A percentile compares a stretch with the other conserved stretches of the same genome.
phyloP scores from a whole-genome alignment of 2,113 vertebrate species.

The Neogale vison region DNA sequence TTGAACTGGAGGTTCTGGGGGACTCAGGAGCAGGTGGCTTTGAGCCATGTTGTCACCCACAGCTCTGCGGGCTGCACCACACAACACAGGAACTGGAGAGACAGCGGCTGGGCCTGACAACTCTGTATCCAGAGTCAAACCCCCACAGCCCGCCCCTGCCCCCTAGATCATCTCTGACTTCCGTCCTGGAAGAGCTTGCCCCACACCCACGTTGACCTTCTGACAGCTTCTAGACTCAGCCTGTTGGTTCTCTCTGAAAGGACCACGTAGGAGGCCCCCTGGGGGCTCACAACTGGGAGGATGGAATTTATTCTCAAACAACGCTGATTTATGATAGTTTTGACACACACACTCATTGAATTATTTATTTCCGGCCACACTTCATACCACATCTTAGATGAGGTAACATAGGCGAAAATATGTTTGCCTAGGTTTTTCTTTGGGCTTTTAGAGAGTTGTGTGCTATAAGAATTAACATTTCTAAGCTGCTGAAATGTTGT shows the following conservation, averaged over 20 bases:
- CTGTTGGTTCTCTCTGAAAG: background rate
- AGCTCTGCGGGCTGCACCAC: fast-evolving
- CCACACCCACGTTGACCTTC: background rate
- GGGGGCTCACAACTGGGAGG: background rate
- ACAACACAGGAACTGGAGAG: background rate
- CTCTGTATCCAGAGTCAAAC: background rate
- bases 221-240: background rate
- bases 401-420: background rate
- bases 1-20: background rate
- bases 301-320: background rate
- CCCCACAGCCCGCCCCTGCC: background rate
- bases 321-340: background rate
- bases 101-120: background rate
- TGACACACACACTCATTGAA: background rate
- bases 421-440: background rate
- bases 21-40: background rate
- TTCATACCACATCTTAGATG: background rate
- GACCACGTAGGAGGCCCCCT: background rate
- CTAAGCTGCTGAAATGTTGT: background rate
- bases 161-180: background rate
- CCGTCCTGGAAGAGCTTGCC: background rate
- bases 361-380: background rate
- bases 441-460: background rate
- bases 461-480: background rate
- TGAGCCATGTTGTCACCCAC: background rate